phyloP scores from a whole-genome alignment of 2,888 invertebrate genomes.

The Boloria euphrosyne region DNA sequence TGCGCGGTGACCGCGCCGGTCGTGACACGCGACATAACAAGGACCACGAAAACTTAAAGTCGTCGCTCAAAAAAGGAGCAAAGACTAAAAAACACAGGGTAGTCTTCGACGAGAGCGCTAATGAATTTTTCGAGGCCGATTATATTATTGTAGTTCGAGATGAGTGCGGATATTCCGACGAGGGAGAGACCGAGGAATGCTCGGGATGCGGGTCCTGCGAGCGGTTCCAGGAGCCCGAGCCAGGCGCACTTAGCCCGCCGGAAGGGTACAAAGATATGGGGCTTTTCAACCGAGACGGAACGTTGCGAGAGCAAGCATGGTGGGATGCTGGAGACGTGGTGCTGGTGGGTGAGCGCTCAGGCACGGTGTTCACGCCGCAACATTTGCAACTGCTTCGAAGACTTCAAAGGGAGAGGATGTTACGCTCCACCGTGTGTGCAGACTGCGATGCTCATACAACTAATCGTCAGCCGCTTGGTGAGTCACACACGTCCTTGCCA shows the following conservation, averaged over 20 bases:
- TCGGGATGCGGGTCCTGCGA: slow-evolving; percentile 80
- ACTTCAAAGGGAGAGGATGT: slow-evolving; percentile 83
- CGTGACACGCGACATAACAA: slow-evolving; percentile 83
- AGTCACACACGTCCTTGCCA: slow-evolving; percentile 65
- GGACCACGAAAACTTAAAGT: slow-evolving; percentile 85
- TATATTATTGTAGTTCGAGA: slow-evolving; percentile 95
- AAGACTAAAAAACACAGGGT: slow-evolving; percentile 90
- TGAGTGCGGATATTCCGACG: slow-evolving; percentile 91
- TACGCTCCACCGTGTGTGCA: slow-evolving; percentile 80
- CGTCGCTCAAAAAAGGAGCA: slow-evolving; percentile 89
- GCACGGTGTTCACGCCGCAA: slow-evolving; percentile 85
- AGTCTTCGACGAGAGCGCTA: slow-evolving; percentile 93
- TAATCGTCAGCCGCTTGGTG: slow-evolving; percentile 74
- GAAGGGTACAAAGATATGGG: slow-evolving; percentile 95
- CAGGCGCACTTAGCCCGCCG: slow-evolving; percentile 93
- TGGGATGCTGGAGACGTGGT: slow-evolving; percentile 83
- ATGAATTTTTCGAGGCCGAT: slow-evolving; percentile 95
- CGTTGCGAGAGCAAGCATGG: slow-evolving; percentile 81
- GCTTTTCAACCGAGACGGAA: slow-evolving; percentile 81
- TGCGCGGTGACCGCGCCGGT: slow-evolving; percentile 78
- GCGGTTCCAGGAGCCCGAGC: slow-evolving; percentile 87
- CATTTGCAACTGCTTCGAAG: slow-evolving; percentile 85
- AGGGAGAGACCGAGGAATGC: slow-evolving; percentile 89
- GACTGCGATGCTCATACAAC: slow-evolving; percentile 78
- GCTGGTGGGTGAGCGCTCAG: slow-evolving; percentile 79